phyloP scores from a whole-genome alignment of 2,113 vertebrate species.

The Sialia sialis region DNA sequence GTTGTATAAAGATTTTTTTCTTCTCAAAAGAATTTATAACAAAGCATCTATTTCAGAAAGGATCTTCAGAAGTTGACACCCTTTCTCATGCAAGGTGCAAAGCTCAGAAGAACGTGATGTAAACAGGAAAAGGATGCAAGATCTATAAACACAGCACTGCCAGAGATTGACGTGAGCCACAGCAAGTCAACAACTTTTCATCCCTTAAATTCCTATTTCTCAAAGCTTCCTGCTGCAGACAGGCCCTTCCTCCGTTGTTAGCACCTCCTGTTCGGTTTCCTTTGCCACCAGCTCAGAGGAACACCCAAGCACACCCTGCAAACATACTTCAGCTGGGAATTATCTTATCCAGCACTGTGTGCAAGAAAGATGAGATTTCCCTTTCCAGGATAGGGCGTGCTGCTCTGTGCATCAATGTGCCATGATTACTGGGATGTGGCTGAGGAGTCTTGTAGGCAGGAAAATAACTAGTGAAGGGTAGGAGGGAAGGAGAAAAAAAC shows the following conservation, averaged over 20 bases:
- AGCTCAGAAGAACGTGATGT: neutral
- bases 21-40: neutral
- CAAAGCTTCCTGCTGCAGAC: neutral
- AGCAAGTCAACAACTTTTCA: neutral
- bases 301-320: neutral
- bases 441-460: rapidly evolving
- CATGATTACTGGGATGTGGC: neutral
- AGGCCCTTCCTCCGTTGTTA: neutral
- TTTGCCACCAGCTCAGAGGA: neutral
- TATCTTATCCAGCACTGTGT: neutral
- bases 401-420: rapidly evolving
- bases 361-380: neutral
- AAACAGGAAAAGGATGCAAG: neutral
- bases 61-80: too few relatives aligned
- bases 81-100: constrained; percentile 10
- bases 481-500: neutral
- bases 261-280: neutral
- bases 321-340: neutral
- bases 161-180: neutral
- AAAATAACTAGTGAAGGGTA: neutral
- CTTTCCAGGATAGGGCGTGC: neutral
- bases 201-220: neutral
- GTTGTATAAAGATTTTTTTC: neutral
- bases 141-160: neutral
- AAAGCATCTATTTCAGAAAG: constrained; percentile 15